Percentiles rank a stretch among this genome's conserved stretches.
phyloP scores from a whole-genome alignment of 2,797 vertebrate species.

The Sebastes taczanowskii region DNA sequence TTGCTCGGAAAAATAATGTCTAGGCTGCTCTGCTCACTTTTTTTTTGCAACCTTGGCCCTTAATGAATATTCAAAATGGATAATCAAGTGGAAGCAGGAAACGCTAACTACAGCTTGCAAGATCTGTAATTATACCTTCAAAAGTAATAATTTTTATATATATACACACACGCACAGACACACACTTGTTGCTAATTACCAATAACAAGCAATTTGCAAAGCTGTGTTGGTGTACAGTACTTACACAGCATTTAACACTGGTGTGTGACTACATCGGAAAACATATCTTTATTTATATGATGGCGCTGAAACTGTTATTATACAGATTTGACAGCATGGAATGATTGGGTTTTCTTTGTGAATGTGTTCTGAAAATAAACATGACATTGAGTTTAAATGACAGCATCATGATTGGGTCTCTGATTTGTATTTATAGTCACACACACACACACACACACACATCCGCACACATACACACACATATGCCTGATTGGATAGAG shows the following conservation, averaged over 20 bases:
- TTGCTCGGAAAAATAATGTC: slow-evolving; percentile 14
- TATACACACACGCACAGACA: background rate
- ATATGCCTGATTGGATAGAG: slow-evolving; percentile 2
- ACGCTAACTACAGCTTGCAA: slow-evolving; percentile 11
- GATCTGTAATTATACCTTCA: slow-evolving; percentile 33
- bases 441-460: background rate
- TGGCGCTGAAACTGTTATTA: background rate
- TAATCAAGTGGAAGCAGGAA: slow-evolving; percentile 39
- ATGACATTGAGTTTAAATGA: slow-evolving; percentile 4
- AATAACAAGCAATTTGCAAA: slow-evolving; percentile 9
- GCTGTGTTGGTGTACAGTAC: background rate
- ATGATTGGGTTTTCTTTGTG: slow-evolving; percentile 2
- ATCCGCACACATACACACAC: background rate
- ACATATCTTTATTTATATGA: background rate
- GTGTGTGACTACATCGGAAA: background rate
- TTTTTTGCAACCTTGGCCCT: slow-evolving; percentile 1
- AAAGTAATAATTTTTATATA: slow-evolving; percentile 8
- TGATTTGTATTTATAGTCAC: background rate
- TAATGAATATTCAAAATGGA: slow-evolving; percentile 36
- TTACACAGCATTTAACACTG: background rate
- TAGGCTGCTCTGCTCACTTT: slow-evolving; percentile 7
- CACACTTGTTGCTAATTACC: slow-evolving; percentile 5
- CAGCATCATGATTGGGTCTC: background rate
- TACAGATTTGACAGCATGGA: background rate
- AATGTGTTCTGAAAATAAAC: slow-evolving; percentile 10